phyloP scores from a whole-genome alignment of 2,888 invertebrate species.

The Acrobasis consociella region DNA sequence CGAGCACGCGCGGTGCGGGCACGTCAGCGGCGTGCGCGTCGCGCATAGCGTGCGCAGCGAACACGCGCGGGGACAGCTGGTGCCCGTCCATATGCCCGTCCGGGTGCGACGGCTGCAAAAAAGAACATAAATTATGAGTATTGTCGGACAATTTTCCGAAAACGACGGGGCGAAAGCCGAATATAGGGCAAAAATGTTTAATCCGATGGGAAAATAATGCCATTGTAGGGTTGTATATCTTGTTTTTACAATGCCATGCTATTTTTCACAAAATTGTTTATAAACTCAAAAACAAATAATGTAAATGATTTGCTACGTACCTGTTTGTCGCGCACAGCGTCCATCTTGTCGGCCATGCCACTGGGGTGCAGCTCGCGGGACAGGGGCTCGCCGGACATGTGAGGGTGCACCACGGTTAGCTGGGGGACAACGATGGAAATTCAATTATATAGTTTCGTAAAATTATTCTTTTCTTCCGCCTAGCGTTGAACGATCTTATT shows the following conservation, averaged over 20 bases:
- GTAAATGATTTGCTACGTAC: constrained; percentile 34
- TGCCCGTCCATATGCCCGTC: constrained; percentile 58
- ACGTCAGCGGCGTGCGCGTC: constrained; percentile 85
- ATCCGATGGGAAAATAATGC: no score
- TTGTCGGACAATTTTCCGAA: no score
- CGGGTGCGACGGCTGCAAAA: constrained; percentile 28
- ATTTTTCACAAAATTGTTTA: no score
- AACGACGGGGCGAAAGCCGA: no score
- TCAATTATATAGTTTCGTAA: no score
- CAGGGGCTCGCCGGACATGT: constrained; percentile 77
- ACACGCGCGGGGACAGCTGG: constrained; percentile 62
- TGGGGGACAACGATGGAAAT: no score
- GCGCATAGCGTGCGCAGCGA: constrained; percentile 83
- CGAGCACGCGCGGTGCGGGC: constrained; percentile 75
- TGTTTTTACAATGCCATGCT: constrained; percentile 16
- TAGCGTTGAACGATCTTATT: no score
- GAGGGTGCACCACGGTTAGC: constrained; percentile 95
- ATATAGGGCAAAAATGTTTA: no score
- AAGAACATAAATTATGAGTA: no score
- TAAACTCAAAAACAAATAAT: no score
- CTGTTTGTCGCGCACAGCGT: constrained; percentile 66
- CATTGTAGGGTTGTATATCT: no score
- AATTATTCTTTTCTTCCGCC: no score
- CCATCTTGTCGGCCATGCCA: constrained; percentile 76
- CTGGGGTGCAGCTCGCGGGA: constrained; percentile 78